These are phyloP conservation scores for Dryobota labecula DNA, from an alignment of 2,888 invertebrate species.

Conservation along the genomic window DNA sequence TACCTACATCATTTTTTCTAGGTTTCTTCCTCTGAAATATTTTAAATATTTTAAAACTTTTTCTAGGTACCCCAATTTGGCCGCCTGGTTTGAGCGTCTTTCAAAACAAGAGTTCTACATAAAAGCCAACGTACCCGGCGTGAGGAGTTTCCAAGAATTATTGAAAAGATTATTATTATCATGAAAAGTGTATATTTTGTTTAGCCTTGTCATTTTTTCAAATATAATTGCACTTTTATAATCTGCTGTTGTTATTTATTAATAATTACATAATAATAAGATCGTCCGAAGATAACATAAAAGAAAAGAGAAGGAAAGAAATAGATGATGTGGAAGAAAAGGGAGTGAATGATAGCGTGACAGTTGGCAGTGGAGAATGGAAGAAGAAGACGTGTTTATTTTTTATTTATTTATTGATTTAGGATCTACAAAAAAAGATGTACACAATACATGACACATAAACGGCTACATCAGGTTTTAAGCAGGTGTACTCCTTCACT, in stretches of 20 bases:
- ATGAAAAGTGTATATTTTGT: conserved; percentile 7
- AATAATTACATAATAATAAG: background rate
- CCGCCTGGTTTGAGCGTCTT: conserved; percentile 74
- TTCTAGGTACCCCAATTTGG: conserved; percentile 78
- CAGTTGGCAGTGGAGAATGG: background rate
- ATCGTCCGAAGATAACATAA: no score
- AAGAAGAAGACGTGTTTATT: no score
- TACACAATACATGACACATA: no score
- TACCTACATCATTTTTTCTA: background rate
- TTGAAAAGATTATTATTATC: conserved; percentile 40
- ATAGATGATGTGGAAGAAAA: background rate
- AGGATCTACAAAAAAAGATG: no score
- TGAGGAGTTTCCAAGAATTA: conserved; percentile 57
- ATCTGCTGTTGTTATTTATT: background rate
- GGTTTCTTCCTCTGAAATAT: background rate
- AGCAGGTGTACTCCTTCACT: no score
- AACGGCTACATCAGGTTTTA: no score
- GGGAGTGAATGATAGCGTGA: background rate
- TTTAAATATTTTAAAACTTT: background rate
- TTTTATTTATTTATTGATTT: no score
- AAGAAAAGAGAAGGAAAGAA: no score
- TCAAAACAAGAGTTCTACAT: conserved; percentile 76
- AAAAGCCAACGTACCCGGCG: conserved; percentile 70
- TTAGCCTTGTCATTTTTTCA: background rate
- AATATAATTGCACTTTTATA: background rate